Conservation (phyloP, 2,113 vertebrate genomes). For the Gallinago media region DNA sequence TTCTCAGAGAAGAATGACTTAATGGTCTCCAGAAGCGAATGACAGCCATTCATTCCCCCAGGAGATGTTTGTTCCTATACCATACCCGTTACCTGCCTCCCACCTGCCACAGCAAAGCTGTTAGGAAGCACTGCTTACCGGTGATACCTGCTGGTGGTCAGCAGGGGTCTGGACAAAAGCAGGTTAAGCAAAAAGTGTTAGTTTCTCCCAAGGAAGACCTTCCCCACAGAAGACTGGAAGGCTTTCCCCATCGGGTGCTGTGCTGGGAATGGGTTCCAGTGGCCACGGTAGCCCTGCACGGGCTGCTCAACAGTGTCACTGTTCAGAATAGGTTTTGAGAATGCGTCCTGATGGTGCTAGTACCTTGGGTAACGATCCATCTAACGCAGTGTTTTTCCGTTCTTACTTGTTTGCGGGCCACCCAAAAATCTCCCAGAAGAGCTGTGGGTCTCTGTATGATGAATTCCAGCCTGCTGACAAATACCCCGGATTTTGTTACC, state of each 20-base stretch:
- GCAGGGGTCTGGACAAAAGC: background rate
- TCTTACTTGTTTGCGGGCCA: background rate
- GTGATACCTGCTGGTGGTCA: background rate
- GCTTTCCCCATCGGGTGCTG: background rate
- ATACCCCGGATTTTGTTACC: background rate
- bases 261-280: background rate
- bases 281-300: background rate
- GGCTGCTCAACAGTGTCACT: background rate
- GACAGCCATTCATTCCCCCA: background rate
- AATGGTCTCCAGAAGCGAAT: background rate
- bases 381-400: background rate
- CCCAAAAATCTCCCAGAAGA: background rate
- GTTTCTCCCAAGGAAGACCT: background rate
- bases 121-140: background rate
- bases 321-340: background rate
- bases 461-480: background rate
- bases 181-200: background rate
- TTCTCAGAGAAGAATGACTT: background rate
- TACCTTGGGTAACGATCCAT: background rate
- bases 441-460: background rate
- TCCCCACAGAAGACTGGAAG: background rate
- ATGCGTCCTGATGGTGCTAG: background rate
- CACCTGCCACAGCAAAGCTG: background rate
- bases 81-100: background rate
- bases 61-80: background rate